Conservation (phyloP, 2,797 vertebrate species). For the Arctocebus calabarensis region DNA sequence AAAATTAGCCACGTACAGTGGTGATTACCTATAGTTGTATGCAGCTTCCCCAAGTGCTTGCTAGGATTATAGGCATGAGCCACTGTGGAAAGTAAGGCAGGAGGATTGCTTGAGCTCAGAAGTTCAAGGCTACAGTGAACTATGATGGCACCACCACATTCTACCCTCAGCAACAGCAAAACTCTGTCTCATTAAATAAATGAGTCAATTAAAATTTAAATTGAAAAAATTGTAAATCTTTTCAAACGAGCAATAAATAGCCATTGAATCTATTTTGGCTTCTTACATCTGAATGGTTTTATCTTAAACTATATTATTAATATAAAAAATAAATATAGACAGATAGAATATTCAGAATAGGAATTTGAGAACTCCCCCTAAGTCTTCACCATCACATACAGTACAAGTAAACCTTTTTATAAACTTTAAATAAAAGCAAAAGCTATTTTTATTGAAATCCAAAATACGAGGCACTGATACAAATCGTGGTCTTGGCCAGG, state of each 20-base stretch:
- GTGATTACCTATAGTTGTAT: neutral
- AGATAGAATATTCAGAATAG: conserved; percentile 66
- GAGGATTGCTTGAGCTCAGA: neutral
- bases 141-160: no score
- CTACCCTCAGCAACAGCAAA: no score
- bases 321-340: conserved; percentile 12
- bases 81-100: neutral
- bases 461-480: neutral
- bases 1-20: neutral
- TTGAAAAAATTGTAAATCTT: neutral
- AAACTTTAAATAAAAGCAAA: conserved; percentile 32
- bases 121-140: no score
- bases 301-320: neutral
- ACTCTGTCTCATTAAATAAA: no score
- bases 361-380: conserved; percentile 61
- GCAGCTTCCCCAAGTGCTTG: no score
- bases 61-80: no score
- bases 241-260: conserved; percentile 60
- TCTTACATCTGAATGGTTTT: neutral
- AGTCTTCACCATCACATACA: conserved; percentile 24
- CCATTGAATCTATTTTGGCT: conserved; percentile 79
- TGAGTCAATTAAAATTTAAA: neutral
- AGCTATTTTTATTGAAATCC: neutral
- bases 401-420: conserved; percentile 41
- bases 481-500: neutral